These are phyloP conservation scores for Nebria brevicollis DNA, from an alignment of 2,888 invertebrate genomes.

Conservation along the genomic window DNA sequence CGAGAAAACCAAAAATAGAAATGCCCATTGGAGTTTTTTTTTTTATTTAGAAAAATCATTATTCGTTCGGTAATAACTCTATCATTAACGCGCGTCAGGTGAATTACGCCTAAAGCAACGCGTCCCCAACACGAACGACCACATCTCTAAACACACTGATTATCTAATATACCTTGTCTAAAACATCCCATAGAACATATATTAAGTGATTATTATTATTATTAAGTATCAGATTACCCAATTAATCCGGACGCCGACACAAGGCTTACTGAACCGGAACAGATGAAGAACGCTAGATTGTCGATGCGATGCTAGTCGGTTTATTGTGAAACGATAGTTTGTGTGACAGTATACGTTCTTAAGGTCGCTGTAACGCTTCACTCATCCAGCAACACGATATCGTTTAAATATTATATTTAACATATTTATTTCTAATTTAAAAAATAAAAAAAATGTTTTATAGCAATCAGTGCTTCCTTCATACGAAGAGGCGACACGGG, in stretches of 20 bases:
- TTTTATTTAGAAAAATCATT: constrained; percentile 6
- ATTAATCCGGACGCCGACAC: constrained; percentile 32
- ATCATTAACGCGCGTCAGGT: constrained; percentile 29
- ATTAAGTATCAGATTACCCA: constrained; percentile 38
- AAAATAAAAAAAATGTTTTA: background rate
- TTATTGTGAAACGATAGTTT: no score
- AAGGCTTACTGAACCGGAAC: constrained; percentile 16
- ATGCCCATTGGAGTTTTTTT: background rate
- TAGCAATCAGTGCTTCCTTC: constrained; percentile 62
- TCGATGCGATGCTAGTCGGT: background rate
- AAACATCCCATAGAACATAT: constrained; percentile 20
- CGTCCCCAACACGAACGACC: constrained; percentile 9
- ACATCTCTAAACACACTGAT: constrained; percentile 31
- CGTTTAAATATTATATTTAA: no score
- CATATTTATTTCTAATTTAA: no score
- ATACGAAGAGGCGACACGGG: constrained; percentile 66
- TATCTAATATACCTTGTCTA: constrained; percentile 40
- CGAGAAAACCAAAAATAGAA: background rate
- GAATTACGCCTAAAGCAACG: constrained; percentile 11
- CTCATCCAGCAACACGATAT: no score
- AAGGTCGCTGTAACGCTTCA: no score
- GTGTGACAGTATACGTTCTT: no score
- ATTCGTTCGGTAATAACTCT: constrained; percentile 34
- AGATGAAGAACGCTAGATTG: constrained; percentile 10
- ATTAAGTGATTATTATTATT: constrained; percentile 33